Base-by-base conservation (phyloP, 2,888 invertebrate species). In the Himalopsyche kuldschensis region DNA sequence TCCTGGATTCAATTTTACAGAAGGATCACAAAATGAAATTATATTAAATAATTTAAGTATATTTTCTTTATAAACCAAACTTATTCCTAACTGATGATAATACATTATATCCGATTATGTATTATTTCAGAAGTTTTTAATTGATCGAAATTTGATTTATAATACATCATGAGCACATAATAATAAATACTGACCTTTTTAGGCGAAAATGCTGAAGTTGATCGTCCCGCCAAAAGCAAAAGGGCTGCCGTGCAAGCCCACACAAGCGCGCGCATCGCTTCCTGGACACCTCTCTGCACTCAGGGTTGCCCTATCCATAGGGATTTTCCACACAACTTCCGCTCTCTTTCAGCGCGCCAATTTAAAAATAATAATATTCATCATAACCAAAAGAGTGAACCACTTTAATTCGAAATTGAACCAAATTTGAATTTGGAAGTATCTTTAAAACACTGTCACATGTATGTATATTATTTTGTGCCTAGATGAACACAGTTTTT, bases 251-350 rank as follows among this genome's bases (percentile, higher is more conserved):
- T 79, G 79, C 79, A 79, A 75, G 30, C 24, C 79, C 78, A 79
- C 30, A 31, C 55, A 32, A 35, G 82, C 82, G 82, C 79, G 75
- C 82, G 82, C 82, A 82, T 82, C 79, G 78, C 82, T 63, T 77
- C 82, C 82, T 79, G 31, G 75, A 55, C 82, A 78, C 78, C 69
- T 81, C 77, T 75, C 55, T 30, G 35, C 79, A 47, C 31, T 20
- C 27, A 69, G 78, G 30, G 55, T 79, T 79, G 75, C 82, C 79
- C 75, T 46, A 20, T 79, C 82, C 82, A 82, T 82, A 75, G 75
- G 77, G 55, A 46, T 75, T 46, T 17, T 11, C 80, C 30, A 27
- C 69, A 69, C 69, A 30, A 69, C 27, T 69, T 69, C 69, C 69
- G 69, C 69, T 69, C 20, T 10, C 69, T 27, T 15, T 69, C 69